Evolutionary conservation across 2,888 invertebrate species (phyloP).

Genomic region (Rhopalosiphum nymphaeae): DNA sequence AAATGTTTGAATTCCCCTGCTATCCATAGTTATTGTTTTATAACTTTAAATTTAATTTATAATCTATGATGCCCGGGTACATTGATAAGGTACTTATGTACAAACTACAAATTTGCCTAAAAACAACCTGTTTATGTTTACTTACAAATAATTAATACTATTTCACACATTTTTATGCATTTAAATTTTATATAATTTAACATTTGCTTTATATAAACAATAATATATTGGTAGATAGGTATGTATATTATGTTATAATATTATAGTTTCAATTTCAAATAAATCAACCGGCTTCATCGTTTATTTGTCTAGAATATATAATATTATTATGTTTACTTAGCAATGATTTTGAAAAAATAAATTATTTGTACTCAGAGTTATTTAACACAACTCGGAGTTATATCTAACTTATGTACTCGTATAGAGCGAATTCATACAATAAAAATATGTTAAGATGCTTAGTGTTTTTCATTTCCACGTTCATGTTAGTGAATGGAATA

Average conservation of each 20-base stretch:
- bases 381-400: background rate
- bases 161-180: background rate
- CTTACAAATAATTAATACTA: background rate
- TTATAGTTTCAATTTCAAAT: slow-evolving; percentile 4
- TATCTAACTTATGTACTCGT: background rate
- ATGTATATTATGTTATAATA: background rate
- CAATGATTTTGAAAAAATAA: background rate
- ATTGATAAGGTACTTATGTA: background rate
- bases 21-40: background rate
- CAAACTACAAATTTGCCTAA: background rate
- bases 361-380: background rate
- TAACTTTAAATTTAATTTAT: no score
- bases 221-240: background rate
- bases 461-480: background rate
- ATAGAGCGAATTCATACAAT: background rate
- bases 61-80: background rate
- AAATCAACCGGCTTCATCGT: background rate
- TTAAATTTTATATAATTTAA: background rate
- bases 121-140: background rate
- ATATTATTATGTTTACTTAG: background rate
- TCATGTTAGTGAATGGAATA: background rate
- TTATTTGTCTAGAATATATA: background rate
- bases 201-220: background rate
- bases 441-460: background rate
- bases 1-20: no score